Evolutionary conservation across 2,888 invertebrate species (phyloP).

Genomic region (Antheraea yamamai): DNA sequence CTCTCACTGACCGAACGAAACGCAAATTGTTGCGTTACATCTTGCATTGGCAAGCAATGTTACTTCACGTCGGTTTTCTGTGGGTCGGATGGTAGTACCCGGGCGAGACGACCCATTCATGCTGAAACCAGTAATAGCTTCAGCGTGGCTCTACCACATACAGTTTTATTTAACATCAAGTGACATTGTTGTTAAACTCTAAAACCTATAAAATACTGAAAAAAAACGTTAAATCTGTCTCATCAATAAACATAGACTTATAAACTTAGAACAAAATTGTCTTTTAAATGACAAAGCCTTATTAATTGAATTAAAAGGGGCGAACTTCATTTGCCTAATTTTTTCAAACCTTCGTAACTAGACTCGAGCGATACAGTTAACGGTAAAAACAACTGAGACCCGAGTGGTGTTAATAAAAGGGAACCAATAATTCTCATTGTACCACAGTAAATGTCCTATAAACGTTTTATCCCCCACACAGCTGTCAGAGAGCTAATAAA

Average conservation of each 20-base stretch:
- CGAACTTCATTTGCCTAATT: not conserved
- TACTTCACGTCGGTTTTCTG: no score
- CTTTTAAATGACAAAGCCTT: not conserved
- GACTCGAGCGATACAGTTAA: constrained; percentile 14
- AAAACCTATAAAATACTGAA: no score
- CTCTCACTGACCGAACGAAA: no score
- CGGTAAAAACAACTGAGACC: constrained; percentile 19
- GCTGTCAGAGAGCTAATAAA: constrained; percentile 53
- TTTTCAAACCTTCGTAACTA: constrained; percentile 7
- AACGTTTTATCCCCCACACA: constrained; percentile 42
- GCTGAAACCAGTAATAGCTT: no score
- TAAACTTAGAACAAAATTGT: not conserved
- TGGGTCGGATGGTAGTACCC: no score
- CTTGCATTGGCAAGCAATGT: no score
- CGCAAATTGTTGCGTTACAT: no score
- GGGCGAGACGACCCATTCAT: no score
- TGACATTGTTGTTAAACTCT: no score
- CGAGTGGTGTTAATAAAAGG: constrained; percentile 33
- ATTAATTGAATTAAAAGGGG: constrained; percentile 2
- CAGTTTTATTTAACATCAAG: no score
- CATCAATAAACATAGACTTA: not conserved
- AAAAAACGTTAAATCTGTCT: no score
- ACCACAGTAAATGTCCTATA: constrained; percentile 65
- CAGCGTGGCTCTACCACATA: no score
- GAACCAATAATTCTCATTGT: constrained; percentile 62